Base-by-base conservation (phyloP, 2,888 invertebrate genomes). In the Troilus luridus region DNA sequence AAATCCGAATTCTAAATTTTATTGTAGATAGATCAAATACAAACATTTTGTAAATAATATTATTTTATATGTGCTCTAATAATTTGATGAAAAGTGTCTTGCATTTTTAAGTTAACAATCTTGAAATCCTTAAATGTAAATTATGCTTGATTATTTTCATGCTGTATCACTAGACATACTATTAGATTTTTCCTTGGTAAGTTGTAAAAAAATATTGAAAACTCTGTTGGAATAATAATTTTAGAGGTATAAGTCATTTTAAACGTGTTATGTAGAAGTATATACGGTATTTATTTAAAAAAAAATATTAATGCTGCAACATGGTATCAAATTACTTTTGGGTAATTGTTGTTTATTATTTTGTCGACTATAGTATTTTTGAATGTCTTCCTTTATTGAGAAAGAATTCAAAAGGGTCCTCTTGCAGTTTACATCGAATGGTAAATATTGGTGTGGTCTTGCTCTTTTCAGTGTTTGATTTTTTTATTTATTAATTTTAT, bases 361-460 rank as follows among this genome's bases (percentile, higher is more conserved):
- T 17, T 77, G 72, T 41, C 41, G 41, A 19, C 72, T 77, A 8
- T 77, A 77, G 72, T 77, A 77, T 27, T 41, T 77, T 77, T 1
- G 24, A 77, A 41, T 77, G 17, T 41, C 41, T 24, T 27, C 72
- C 27, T 72, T 72, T 41, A 77, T 17, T 77, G 27, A 8, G 41
- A 77, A 77, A 77, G 24, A 41, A 41, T 77, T 77, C 27, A 41
- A 41, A 77, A 41, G 72, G 41, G 17, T 24, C 67, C 24, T 19
- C 72, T 77, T 77, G 17, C 72, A 77, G 27, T 77, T 77, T 41
- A 41, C 72, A 77, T 24, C 72, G 9, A 77, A 27, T 77, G 72
- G 72, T 77, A 77, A 77, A 77, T 77, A 77, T 77, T 77, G 41
- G 72, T 77, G 72, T 77, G 72, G 41, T 77, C 41, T 77, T 24